A percentile compares a stretch with the other conserved stretches of the same genome.
Evolutionary conservation across 2,113 vertebrate genomes (phyloP).

Genomic region (Malaclemys terrapin): DNA sequence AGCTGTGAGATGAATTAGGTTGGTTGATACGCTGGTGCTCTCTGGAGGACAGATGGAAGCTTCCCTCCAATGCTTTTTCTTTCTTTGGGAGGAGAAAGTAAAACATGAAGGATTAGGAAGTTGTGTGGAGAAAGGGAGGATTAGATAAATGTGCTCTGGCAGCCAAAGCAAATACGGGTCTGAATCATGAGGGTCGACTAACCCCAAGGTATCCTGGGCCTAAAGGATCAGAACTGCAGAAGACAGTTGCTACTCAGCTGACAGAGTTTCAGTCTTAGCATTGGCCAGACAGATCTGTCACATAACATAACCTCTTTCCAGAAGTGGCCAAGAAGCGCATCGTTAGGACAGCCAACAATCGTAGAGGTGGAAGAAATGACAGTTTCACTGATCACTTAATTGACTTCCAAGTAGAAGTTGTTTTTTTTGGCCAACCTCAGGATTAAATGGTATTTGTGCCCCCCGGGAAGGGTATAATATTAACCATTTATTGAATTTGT

Average conservation of each 20-base stretch:
- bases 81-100: neutral
- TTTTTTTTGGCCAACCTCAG: neutral
- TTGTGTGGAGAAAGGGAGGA: accelerated
- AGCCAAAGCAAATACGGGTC: neutral
- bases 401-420: neutral
- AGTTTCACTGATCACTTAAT: neutral
- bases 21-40: neutral
- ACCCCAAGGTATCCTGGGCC: neutral
- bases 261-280: neutral
- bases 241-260: neutral
- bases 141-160: accelerated
- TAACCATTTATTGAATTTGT: accelerated
- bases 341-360: accelerated
- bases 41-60: neutral
- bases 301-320: accelerated
- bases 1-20: neutral
- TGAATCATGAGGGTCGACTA: neutral
- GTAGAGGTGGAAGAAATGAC: accelerated
- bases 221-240: neutral
- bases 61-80: accelerated
- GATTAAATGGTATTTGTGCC: accelerated
- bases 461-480: accelerated
- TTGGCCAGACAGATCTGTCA: accelerated
- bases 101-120: neutral
- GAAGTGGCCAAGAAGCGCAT: accelerated